These are phyloP conservation scores for Elysia crispata DNA, from an alignment of 2,888 invertebrate genomes.

Conservation along the genomic window DNA sequence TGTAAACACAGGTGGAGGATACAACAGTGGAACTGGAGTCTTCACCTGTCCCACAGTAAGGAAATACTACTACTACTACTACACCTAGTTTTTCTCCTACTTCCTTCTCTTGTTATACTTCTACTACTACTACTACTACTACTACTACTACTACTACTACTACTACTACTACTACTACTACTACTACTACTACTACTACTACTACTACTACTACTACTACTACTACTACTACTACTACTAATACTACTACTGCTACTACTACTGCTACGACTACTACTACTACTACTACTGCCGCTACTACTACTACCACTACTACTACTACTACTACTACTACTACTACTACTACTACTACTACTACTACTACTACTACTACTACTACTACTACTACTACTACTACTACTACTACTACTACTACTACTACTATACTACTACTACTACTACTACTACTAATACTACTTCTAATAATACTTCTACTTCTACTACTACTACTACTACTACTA, in stretches of 20 bases:
- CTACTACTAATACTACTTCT: too few species aligned
- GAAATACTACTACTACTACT: too few species aligned
- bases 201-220: slow-evolving; percentile 28
- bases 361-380: slow-evolving; percentile 23
- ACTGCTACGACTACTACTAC: too few species aligned
- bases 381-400: slow-evolving; percentile 28
- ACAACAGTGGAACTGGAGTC: too few species aligned
- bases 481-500: slow-evolving; percentile 5
- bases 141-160: slow-evolving; percentile 23
- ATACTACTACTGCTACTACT: too few species aligned
- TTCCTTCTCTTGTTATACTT: neutral
- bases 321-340: slow-evolving; percentile 28
- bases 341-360: slow-evolving; percentile 17
- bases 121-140: slow-evolving; percentile 22
- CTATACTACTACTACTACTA: too few species aligned
- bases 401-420: slow-evolving; percentile 25
- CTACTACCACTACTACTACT: slow-evolving; percentile 21
- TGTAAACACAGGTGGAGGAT: too few species aligned
- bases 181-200: slow-evolving; percentile 28
- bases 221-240: too few species aligned
- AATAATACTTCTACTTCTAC: slow-evolving; percentile 1
- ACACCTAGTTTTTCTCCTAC: too few species aligned
- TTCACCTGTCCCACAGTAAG: too few species aligned
- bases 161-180: too few species aligned
- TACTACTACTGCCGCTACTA: slow-evolving; percentile 19